Conservation (phyloP, 2,113 vertebrate species). For the Esox niger region DNA sequence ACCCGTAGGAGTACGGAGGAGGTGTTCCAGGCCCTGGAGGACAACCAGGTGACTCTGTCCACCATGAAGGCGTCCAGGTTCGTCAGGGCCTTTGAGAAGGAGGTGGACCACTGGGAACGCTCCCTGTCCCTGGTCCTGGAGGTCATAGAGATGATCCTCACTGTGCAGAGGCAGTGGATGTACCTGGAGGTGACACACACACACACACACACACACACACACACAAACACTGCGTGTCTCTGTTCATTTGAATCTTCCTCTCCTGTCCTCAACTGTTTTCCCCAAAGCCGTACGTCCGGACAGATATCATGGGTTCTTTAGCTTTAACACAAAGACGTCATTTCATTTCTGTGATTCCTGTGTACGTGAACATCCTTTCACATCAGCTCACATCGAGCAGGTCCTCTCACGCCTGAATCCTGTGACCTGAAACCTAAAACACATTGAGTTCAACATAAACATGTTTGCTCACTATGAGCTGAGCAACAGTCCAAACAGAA, state of each 20-base stretch:
- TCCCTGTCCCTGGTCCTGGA: constrained; percentile 82
- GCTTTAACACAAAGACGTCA: not conserved
- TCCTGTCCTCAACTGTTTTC: too few relatives aligned
- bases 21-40: constrained; percentile 82
- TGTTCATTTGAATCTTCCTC: too few relatives aligned
- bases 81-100: constrained; percentile 81
- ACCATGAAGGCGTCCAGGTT: constrained; percentile 87
- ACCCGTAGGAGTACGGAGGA: constrained; percentile 78
- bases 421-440: not conserved
- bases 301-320: not conserved
- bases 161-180: constrained; percentile 86
- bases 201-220: not conserved
- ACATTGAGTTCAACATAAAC: not conserved
- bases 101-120: constrained; percentile 85
- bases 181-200: constrained; percentile 79
- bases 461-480: constrained; percentile 14
- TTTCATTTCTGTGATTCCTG: constrained; percentile 9
- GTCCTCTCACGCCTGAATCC: constrained; percentile 21
- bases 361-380: constrained; percentile 11
- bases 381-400: constrained; percentile 25
- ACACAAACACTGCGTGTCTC: not conserved
- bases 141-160: constrained; percentile 81
- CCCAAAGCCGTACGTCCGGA: too few relatives aligned
- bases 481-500: constrained; percentile 24
- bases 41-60: constrained; percentile 83